Evolutionary conservation across 2,113 vertebrate species (phyloP).

Genomic region (Pedetes capensis): DNA sequence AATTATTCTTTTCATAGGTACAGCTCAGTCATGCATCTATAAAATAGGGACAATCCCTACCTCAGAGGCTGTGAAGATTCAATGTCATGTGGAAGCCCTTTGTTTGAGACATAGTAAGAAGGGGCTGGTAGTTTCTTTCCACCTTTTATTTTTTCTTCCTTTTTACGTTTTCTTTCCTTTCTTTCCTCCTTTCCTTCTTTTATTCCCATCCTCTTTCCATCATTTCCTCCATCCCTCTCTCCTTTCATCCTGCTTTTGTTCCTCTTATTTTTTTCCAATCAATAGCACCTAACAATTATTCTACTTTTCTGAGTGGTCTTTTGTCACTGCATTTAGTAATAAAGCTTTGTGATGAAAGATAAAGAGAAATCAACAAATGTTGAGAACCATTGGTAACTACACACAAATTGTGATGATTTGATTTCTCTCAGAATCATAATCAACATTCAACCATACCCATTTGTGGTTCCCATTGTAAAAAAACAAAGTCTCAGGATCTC

Average conservation of each 20-base stretch:
- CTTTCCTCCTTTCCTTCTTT: not conserved
- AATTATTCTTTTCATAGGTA: not conserved
- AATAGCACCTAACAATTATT: not conserved
- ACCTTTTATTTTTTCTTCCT: not conserved
- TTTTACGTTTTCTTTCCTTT: not conserved
- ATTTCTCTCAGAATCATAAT: not conserved
- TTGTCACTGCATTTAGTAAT: not conserved
- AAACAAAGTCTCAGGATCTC: not conserved
- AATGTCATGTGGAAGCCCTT: not conserved
- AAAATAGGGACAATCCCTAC: not conserved
- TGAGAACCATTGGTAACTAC: not conserved
- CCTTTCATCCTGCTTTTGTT: not conserved
- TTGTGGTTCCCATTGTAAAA: not conserved
- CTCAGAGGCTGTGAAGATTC: not conserved
- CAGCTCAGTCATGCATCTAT: not conserved
- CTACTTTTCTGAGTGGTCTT: not conserved
- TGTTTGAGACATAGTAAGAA: not conserved
- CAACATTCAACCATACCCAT: not conserved
- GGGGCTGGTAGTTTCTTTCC: not conserved
- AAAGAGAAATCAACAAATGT: not conserved
- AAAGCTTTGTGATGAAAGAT: not conserved
- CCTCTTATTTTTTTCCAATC: not conserved
- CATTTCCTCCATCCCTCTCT: no score
- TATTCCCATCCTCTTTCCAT: not conserved
- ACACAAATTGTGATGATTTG: not conserved